Conservation (phyloP, 2,797 vertebrate genomes). For the Gallinago stenura region DNA sequence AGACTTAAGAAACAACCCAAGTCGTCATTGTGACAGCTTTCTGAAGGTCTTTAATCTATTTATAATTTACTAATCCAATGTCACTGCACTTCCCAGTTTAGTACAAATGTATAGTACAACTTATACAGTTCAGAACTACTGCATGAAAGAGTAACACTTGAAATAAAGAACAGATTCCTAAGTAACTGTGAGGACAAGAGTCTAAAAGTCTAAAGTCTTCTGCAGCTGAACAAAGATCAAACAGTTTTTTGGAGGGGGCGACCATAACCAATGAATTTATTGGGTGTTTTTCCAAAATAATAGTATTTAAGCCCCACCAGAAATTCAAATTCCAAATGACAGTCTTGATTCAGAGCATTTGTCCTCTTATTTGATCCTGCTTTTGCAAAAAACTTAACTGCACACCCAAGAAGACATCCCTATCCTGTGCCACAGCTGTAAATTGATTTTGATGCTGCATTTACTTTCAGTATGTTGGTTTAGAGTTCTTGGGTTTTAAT, state of each 20-base stretch:
- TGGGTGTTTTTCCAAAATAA: neutral
- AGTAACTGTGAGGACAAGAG: neutral
- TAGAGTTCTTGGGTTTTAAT: neutral
- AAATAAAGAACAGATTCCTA: neutral
- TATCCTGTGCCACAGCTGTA: neutral
- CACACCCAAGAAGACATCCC: neutral
- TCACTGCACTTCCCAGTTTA: neutral
- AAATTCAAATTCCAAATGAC: neutral
- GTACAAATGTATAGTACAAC: neutral
- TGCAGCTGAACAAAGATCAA: neutral
- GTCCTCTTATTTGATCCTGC: neutral
- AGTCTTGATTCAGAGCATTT: neutral
- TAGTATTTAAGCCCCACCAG: neutral
- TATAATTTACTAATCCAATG: neutral
- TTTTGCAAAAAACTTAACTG: neutral
- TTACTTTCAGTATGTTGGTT: neutral
- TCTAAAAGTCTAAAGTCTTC: neutral
- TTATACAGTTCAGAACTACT: neutral
- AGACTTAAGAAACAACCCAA: neutral
- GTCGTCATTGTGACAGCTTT: neutral
- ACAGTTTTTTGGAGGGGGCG: neutral
- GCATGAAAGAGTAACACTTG: neutral
- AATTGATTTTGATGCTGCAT: neutral
- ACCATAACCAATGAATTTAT: neutral
- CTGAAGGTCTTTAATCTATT: neutral